Base-by-base conservation (phyloP, 92 coral and sea anemone species). In the Phenganax marumi region DNA sequence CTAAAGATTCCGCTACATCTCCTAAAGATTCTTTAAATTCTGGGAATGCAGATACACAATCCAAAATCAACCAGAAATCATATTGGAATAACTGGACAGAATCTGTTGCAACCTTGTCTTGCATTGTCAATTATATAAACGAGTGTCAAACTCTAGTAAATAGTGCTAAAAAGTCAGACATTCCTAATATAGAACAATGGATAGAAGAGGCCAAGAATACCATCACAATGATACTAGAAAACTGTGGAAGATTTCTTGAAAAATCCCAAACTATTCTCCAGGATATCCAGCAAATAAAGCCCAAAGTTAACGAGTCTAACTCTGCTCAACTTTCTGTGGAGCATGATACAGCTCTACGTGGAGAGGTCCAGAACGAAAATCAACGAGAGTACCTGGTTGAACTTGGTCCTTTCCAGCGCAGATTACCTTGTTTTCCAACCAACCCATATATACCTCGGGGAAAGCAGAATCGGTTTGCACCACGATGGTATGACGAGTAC, bases 41-140 rank as follows among this genome's bases (percentile, higher is more conserved):
- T 72, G 77, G 39, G 50, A 72, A 72, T 72, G 60, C 46, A 72
- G 77, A 72, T 72, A 7, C 23, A 72, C 12, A 50, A 9, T 72
- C 56, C 39, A 55, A 72, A 72, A n/a, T 72, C 26, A 50, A 11
- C 19, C 77, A 72, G 60, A 72, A 72, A 24, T 72, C 77, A 10
- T 72, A 72, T 12, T 72, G 77, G 77, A 72, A 72, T 72, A 12
- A 72, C 19, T 72, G 57, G 77, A 72, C 50, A 12, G 77, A 72
- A 48, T 72, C 25, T 52, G 46, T 72, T 72, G 77, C 26, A 24
- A 72, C 77, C 77, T 72, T 72, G 77, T 72, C 56, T 50, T 69
- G 52, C 54, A 69, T 26, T 69, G 52, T 2, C 51, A 69, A 69
- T 18, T 69, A 69, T 69, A 18, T 14, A 11, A 69, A 69, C 25